Evolutionary conservation across 2,113 vertebrate species (phyloP), one percentile per base, ranked within the genome.

Genomic region (Bos indicus): DNA sequence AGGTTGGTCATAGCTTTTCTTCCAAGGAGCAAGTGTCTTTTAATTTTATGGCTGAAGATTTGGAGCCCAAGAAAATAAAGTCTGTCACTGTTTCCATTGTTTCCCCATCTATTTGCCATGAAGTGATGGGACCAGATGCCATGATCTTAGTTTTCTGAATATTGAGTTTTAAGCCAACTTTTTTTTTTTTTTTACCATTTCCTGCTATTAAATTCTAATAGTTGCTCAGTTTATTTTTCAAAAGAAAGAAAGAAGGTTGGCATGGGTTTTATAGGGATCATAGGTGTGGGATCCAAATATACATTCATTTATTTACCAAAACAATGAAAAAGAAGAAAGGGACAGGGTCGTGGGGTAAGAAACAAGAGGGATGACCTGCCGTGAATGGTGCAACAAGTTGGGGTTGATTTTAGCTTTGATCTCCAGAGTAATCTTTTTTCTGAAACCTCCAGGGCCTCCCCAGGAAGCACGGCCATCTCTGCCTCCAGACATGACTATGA

Each of bases 401-500:
- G 14, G 9, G 21, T 91, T 81, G 13, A 33, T 54, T 60, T 92
- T 54, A 74, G 74, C 54, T 46, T 57, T 71, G 23, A 40, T 33
- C 23, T 71, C 14, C 36, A 54, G n/a, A 7, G 7, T 28, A 15
- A 30, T 88, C 59, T 59, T 88, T 84, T 88, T 25, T 51, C 74
- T 28, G 43, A 36, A 86, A 19, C 11, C 4, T 51, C 17, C 26
- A 52, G 81, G 33, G 4, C 23, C 21, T 92, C 12, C 15, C 36
- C 25, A 43, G 11, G 30, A 88, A 60, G 40, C 16, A 12, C 1
- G 1, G 1, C 30, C 13, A 4, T 52, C 64, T 82, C 56, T 52
- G 12, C 14, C 21, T 60, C 9, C 9, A 57, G 7, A 17, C 0
- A 0, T 9, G 60, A n/a, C 81, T 51, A 4, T 59, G 10, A 1